Evolutionary conservation across 2,797 vertebrate species (phyloP), one percentile per base, ranked within the genome.

Genomic region (Takifugu rubripes): DNA sequence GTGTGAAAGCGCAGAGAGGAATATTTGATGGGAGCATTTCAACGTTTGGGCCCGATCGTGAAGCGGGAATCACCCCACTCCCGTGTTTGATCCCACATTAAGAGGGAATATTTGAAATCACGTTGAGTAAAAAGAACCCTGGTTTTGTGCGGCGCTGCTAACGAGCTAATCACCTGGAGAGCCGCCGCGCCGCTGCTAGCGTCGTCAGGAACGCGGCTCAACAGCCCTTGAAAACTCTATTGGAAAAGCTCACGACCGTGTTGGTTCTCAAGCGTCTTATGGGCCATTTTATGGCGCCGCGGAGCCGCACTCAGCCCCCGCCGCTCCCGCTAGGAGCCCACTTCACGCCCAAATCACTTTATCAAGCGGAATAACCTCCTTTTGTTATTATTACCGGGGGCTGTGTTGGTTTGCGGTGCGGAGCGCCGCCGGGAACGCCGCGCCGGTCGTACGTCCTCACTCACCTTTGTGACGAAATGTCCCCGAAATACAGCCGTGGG

Each of bases 161-260:
- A 50, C 49, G 49, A n/a, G 16, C 15, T 68, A 52, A 66, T 64
- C 42, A 70, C 25, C 46, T 21, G 21, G 16, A 6, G 54, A 36
- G 16, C 17, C 33, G 42, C 16, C 44, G 45, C 36, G 26, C 10
- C 52, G 58, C 42, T 54, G 42, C 46, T 25, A 54, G 71, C 66
- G 65, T 68, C 63, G 66, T 55, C 25, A 45, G 25, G 49, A 70
- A 70, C 59, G 69, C 59, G 56, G 52, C 67, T 68, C 72, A 74
- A 53, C 42, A 68, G 70, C 59, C 59, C 70, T 74, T 67, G 49
- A 73, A 66, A 56, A 68, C 17, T 25, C 46, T 67, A 64, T 56
- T 52, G 55, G 64, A 60, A 67, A 70, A 58, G 42, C 55, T 44
- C 62, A 72, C 36, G 51, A 65, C 31, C 65, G 66, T 53, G 59